Base-by-base conservation (phyloP, 1,140 invertebrate genomes). In the Lasioglossum albipes region DNA sequence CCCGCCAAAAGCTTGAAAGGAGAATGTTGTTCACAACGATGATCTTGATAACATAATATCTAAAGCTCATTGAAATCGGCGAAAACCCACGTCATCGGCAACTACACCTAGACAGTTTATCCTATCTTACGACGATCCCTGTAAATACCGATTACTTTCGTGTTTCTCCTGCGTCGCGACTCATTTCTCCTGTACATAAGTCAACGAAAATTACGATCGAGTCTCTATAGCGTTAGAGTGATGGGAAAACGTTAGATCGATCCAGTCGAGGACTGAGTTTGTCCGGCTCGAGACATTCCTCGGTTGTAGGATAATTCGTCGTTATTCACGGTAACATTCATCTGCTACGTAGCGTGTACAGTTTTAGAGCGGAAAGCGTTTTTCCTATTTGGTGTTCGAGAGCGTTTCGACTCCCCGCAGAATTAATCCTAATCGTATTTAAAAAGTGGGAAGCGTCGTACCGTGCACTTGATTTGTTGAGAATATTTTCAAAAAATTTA, bases 251-350 rank as follows among this genome's bases (percentile, higher is more conserved):
- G 36, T 36, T 36, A 27, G 42, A 45, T 45, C 45, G 45, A 49
- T 49, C 27, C 27, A 27, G 27, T 27, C 45, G 45, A 13, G 2
- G 45, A 10, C 10, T 10, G 45, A 45, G 42, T 9, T 1, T 45
- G 10, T 49, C 13, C 45, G 45, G 13, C 13, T 49, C 75, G 74
- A 61, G 57, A 62, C 18, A n/a, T 16, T 27, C 41, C 31, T 72
- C 59, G 68, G 22, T 69, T 31, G 16, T 72, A 64, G 69, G 20
- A 72, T 72, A 73, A n/a, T 65, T 65, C 36, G 13, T 62, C 20
- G 57, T 79, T 79, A 71, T 61, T 68, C 27, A 64, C 66, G 41
- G 69, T 36, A 62, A 71, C 27, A 27, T 71, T 77, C 41, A 54
- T 54, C 45, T 62, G n/a, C 41, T 77, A 59, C 20, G 57, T 59